Evolutionary conservation across 2,797 vertebrate genomes (phyloP).

Genomic region (Pseudocheirus occidentalis): DNA sequence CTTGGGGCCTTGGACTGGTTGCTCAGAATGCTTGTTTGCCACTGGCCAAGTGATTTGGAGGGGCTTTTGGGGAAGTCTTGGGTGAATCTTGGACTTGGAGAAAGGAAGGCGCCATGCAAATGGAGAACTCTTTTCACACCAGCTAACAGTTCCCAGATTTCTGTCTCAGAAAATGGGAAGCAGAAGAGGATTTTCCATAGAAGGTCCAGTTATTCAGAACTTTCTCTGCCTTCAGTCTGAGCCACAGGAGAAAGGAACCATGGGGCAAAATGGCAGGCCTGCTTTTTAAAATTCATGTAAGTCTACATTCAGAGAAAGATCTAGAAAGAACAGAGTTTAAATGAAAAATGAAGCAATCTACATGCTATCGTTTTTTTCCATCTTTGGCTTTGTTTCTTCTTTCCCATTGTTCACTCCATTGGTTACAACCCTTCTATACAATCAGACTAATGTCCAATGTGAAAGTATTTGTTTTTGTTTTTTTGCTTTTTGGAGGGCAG

Average conservation of each 20-base stretch:
- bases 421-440: too few relatives aligned
- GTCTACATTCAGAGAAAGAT: not conserved
- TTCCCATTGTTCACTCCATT: too few relatives aligned
- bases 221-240: constrained; percentile 14
- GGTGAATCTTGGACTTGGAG: not conserved
- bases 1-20: not conserved
- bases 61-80: constrained; percentile 16
- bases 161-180: not conserved
- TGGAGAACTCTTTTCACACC: constrained; percentile 43
- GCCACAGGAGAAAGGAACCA: not conserved
- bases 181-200: not conserved
- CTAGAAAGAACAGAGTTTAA: too few relatives aligned
- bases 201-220: constrained; percentile 36
- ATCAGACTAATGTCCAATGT: too few relatives aligned
- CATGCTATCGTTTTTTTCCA: too few relatives aligned
- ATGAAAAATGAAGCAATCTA: too few relatives aligned
- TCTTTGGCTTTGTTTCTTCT: too few relatives aligned
- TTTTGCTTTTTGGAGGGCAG: too few relatives aligned
- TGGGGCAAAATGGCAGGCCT: not conserved
- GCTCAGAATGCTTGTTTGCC: not conserved
- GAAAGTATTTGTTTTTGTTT: too few relatives aligned
- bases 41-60: not conserved
- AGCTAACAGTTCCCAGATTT: constrained; percentile 62
- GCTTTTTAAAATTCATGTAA: constrained; percentile 18
- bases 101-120: constrained; percentile 48